Base-by-base conservation (phyloP, 2,888 invertebrate genomes). In the Agonopterix arenella region DNA sequence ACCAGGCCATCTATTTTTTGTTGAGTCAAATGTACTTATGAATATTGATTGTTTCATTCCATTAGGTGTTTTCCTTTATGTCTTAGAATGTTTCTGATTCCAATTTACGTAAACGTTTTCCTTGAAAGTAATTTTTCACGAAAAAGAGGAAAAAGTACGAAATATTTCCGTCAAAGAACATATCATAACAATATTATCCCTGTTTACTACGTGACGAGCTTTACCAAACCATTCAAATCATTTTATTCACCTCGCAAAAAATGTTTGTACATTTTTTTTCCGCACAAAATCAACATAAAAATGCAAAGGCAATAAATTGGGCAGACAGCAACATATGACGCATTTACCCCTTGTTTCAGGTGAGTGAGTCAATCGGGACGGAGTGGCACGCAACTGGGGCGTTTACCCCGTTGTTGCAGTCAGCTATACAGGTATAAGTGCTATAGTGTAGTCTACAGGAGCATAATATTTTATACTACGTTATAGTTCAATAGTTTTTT, bases 331-430 rank as follows among this genome's bases (percentile, higher is more conserved):
- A 61, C 62, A 66, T 65, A 65, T 67, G 64, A 65, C 64, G 60
- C 62, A 62, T 60, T 60, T 38, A 38, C 48, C 64, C 68, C 66
- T 77, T 79, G 78, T 80, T 80, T 52, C 80, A 81, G 76, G 81
- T 80, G 76, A 80, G 79, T 70, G 79, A 76, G 61, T 72, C 70
- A 65, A 66, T 64, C 60, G 62, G 56, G 57, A 54, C 58, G 53
- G 60, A 56, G 64, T 52, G 54, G 64, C 68, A 65, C 64, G 67
- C 66, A 56, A 69, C 59, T 59, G 69, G 75, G 66, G 65, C 66
- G 60, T 55, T 59, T 58, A 70, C 75, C 70, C 71, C 62, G 64
- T 61, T 62, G 64, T 61, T 62, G 50, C 46, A 51, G 55, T 53
- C 50, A 48, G 13, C 45, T 56, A 51, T 49, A 51, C 53, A 57